These are phyloP conservation scores for Folsomia candida DNA, from an alignment of 2,888 invertebrate genomes.

Conservation along the genomic window DNA sequence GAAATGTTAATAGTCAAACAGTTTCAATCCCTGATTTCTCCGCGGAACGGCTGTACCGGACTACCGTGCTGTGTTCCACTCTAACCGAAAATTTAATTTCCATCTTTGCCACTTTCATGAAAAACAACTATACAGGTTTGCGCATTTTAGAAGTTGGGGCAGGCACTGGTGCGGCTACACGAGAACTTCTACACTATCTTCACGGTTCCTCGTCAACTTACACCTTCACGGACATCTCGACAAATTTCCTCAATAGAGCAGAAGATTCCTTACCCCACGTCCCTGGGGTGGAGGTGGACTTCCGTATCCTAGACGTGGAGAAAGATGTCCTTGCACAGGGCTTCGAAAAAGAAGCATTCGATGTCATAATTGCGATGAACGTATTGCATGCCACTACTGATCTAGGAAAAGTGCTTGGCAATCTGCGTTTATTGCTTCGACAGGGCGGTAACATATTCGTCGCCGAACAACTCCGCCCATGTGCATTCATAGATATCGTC, in stretches of 20 bases:
- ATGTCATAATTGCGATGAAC: slow-evolving; percentile 20
- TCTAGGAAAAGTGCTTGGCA: slow-evolving; percentile 10
- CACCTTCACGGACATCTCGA: slow-evolving; percentile 27
- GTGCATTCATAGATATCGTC: not conserved
- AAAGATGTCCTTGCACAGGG: slow-evolving; percentile 17
- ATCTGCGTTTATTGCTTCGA: slow-evolving; percentile 12
- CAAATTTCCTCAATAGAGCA: slow-evolving; percentile 12
- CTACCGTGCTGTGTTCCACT: not conserved
- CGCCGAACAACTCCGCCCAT: not conserved
- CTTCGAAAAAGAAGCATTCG: slow-evolving; percentile 15
- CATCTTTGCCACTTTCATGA: not conserved
- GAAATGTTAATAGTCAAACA: no score
- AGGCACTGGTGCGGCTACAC: slow-evolving; percentile 17
- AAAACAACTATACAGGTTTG: not conserved
- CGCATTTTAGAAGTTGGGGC: slow-evolving; percentile 15
- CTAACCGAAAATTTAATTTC: not conserved
- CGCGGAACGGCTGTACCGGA: not conserved
- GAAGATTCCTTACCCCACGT: no score
- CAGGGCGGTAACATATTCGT: slow-evolving; percentile 9
- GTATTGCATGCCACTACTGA: slow-evolving; percentile 24
- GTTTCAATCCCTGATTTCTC: not conserved
- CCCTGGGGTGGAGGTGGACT: not conserved
- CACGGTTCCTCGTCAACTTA: not conserved
- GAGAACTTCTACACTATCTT: slow-evolving; percentile 1
- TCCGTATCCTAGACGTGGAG: slow-evolving; percentile 17